These are phyloP conservation scores for Pterostichus madidus DNA, from an alignment of 2,888 invertebrate genomes.

Conservation along the genomic window DNA sequence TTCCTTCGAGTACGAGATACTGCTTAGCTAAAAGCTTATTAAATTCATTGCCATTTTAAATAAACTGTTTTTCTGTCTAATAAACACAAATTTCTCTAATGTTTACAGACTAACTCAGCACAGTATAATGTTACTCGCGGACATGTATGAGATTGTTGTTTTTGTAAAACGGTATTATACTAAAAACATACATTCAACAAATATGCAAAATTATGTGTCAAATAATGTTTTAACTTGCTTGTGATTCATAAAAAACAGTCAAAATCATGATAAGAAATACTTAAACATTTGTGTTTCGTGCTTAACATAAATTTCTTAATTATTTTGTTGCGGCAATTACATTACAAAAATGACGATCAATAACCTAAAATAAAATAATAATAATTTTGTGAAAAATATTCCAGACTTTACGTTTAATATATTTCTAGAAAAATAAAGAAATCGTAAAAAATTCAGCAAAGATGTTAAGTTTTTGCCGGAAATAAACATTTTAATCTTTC, in stretches of 20 bases:
- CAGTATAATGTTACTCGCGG: too few relatives aligned
- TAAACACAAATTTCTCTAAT: not conserved
- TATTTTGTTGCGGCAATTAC: not conserved
- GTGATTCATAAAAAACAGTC: too few relatives aligned
- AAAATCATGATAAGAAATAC: too few relatives aligned
- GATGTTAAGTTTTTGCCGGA: not conserved
- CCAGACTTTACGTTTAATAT: too few relatives aligned
- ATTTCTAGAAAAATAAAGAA: too few relatives aligned
- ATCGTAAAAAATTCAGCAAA: not conserved
- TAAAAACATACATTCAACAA: too few relatives aligned
- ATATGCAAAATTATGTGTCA: too few relatives aligned
- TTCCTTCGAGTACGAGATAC: conserved; percentile 7
- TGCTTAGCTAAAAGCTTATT: not conserved
- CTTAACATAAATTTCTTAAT: not conserved
- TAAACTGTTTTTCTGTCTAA: not conserved
- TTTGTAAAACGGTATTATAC: too few relatives aligned
- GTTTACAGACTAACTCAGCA: not conserved
- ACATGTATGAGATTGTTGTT: too few relatives aligned
- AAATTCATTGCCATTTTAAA: not conserved
- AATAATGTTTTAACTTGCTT: too few relatives aligned
- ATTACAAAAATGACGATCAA: not conserved
- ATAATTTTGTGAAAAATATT: too few relatives aligned
- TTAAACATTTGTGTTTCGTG: too few relatives aligned
- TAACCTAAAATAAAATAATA: not conserved
- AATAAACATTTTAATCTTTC: not conserved